These are phyloP conservation scores for Sapayoa aenigma DNA, from an alignment of 2,113 vertebrate genomes.

Conservation along the genomic window DNA sequence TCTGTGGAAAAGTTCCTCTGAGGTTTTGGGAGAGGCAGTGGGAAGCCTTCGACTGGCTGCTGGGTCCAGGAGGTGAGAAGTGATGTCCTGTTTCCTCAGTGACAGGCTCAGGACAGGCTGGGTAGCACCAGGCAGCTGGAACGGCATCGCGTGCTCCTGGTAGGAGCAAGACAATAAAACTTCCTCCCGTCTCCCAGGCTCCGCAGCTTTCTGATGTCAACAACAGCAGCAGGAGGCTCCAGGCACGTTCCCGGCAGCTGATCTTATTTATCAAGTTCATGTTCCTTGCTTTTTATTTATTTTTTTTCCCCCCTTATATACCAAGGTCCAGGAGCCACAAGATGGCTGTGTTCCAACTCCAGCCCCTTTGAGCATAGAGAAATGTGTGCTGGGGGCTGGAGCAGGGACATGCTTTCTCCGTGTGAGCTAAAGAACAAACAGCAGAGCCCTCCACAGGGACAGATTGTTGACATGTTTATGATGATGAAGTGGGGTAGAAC, in stretches of 20 bases:
- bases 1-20: accelerated
- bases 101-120: not conserved
- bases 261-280: conserved; percentile 45
- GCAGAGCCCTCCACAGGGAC: conserved; percentile 50
- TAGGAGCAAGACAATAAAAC: conserved; percentile 20
- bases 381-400: conserved; percentile 49
- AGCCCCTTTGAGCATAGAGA: conserved; percentile 40
- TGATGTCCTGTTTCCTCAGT: not conserved
- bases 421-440: conserved; percentile 62
- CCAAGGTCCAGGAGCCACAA: conserved; percentile 19
- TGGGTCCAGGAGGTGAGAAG: not conserved
- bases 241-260: conserved; percentile 56
- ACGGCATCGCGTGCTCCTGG: not conserved
- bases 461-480: conserved; percentile 73
- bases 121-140: conserved; percentile 27
- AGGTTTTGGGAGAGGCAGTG: not conserved
- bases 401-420: conserved; percentile 50
- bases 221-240: conserved; percentile 45
- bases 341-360: conserved; percentile 20
- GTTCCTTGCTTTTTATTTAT: not conserved
- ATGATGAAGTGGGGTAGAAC: conserved; percentile 69
- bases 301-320: not conserved
- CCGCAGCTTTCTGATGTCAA: conserved; percentile 28
- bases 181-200: not conserved
- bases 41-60: not conserved